These are phyloP conservation scores for Myotis planiceps DNA, from an alignment of 2,797 vertebrate species.

Conservation along the genomic window DNA sequence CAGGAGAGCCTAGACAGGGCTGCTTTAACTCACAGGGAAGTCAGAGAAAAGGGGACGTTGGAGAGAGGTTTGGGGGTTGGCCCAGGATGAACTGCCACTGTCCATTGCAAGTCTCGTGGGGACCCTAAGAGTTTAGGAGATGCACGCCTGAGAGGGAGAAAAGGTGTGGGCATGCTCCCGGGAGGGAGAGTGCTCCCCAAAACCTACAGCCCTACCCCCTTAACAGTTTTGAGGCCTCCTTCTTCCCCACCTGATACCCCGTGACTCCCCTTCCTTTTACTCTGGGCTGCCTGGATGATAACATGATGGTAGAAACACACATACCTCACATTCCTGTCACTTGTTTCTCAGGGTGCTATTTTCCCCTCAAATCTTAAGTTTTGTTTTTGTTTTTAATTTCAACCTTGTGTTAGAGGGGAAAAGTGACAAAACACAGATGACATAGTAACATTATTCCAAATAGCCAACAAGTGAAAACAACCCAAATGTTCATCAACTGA, in stretches of 20 bases:
- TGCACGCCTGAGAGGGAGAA: neutral
- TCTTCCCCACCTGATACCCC: neutral
- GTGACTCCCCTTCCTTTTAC: neutral
- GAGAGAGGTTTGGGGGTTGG: neutral
- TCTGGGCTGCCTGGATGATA: neutral
- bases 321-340: neutral
- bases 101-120: neutral
- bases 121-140: neutral
- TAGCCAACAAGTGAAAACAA: neutral
- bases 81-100: neutral
- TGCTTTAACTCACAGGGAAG: neutral
- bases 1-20: neutral
- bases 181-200: neutral
- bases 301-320: neutral
- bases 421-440: neutral
- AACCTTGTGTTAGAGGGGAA: neutral
- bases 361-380: neutral
- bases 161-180: neutral
- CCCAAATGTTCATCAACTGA: neutral
- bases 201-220: neutral
- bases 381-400: slow-evolving; percentile 1
- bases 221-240: neutral
- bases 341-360: neutral
- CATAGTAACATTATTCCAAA: neutral
- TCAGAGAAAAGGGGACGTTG: neutral